These are phyloP conservation scores for Cerceris rybyensis DNA, from an alignment of 2,888 invertebrate genomes.

Conservation along the genomic window DNA sequence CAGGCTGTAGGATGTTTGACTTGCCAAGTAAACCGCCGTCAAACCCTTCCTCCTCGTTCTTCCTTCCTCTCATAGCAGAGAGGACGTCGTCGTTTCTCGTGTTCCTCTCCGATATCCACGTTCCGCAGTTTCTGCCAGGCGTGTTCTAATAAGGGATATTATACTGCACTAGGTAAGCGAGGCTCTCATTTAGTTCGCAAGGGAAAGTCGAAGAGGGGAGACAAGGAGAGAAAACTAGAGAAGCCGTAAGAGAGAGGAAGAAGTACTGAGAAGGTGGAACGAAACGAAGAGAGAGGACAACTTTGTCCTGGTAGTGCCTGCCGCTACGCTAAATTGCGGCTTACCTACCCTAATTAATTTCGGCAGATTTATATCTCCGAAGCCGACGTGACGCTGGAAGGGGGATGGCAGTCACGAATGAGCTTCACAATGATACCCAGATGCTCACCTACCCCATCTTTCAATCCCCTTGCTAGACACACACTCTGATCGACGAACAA, in stretches of 20 bases:
- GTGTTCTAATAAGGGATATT: constrained; percentile 68
- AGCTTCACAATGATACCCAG: constrained; percentile 38
- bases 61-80: not conserved
- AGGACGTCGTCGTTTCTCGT: constrained; percentile 53
- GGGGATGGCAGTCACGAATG: constrained; percentile 41
- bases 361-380: constrained; percentile 65
- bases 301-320: constrained; percentile 59
- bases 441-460: constrained; percentile 24
- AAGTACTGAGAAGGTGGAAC: not conserved
- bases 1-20: constrained; percentile 76
- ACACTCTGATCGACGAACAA: constrained; percentile 31
- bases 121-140: constrained; percentile 58
- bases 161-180: constrained; percentile 44
- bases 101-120: constrained; percentile 58
- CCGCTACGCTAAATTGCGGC: constrained; percentile 70
- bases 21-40: constrained; percentile 76
- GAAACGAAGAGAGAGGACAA: constrained; percentile 51
- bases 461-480: not conserved
- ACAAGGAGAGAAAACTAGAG: constrained; percentile 22
- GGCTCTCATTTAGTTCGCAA: constrained; percentile 14
- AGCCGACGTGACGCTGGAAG: constrained; percentile 29
- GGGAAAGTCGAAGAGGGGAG: constrained; percentile 2
- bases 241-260: constrained; percentile 8
- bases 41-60: constrained; percentile 24
- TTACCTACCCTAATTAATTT: constrained; percentile 73